Evolutionary conservation across 92 coral and sea anemone genomes (phyloP).

Genomic region (Micromussa lordhowensis): DNA sequence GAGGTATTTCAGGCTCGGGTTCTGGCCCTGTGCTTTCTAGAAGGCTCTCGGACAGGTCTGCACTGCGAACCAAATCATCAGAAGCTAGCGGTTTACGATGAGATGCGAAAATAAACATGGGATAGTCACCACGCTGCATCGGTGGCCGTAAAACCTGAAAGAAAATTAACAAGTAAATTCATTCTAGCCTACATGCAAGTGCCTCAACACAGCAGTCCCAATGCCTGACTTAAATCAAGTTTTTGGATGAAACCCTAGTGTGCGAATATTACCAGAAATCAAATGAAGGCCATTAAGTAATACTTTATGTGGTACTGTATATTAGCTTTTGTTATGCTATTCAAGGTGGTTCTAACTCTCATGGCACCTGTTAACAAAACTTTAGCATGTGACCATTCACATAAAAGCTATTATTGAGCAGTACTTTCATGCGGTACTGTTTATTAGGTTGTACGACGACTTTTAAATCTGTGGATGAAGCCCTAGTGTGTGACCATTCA

Average conservation of each 20-base stretch:
- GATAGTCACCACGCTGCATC: conserved; percentile 97
- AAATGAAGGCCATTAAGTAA: not conserved
- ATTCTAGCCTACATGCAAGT: too few relatives aligned
- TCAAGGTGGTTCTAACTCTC: not conserved
- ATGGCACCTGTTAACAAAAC: not conserved
- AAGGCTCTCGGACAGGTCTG: conserved; percentile 83
- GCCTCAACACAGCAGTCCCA: not conserved
- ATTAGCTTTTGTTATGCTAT: not conserved
- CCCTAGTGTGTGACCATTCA: not conserved
- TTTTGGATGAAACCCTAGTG: not conserved
- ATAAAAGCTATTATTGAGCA: not conserved
- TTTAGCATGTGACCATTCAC: not conserved
- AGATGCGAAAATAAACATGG: conserved; percentile 90
- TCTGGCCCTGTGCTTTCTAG: conserved; percentile 35
- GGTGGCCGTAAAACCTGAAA: conserved; percentile 92
- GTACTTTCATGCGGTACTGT: not conserved
- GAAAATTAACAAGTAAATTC: not conserved
- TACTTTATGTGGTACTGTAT: not conserved
- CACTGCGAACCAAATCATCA: conserved; percentile 62
- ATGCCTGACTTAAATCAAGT: not conserved
- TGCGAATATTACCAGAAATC: not conserved
- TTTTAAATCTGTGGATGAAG: not conserved
- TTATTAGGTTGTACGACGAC: not conserved
- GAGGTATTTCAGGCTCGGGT: conserved; percentile 18
- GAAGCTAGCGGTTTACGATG: conserved; percentile 68